These are phyloP conservation scores for Pogonocichla stellata DNA, from an alignment of 2,113 vertebrate species.

Conservation along the genomic window DNA sequence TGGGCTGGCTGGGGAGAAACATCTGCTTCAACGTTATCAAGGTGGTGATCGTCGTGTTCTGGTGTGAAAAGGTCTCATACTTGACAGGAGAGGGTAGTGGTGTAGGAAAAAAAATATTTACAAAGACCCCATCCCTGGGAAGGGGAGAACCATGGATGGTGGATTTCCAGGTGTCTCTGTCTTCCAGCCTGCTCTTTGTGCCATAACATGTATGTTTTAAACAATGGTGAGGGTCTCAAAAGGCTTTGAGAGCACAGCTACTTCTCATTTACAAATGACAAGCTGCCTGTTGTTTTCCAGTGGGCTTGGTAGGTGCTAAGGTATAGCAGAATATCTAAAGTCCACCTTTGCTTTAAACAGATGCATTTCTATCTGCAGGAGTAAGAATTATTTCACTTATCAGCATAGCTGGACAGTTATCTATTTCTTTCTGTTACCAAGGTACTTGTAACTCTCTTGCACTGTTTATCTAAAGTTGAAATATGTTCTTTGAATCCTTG, in stretches of 20 bases:
- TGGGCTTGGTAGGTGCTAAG: constrained; percentile 55
- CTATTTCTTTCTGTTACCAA: constrained; percentile 64
- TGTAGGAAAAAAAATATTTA: neutral
- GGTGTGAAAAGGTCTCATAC: neutral
- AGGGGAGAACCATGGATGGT: neutral
- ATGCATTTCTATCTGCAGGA: constrained; percentile 54
- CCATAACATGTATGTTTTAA: constrained; percentile 33
- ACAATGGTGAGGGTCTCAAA: neutral
- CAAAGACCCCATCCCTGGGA: neutral
- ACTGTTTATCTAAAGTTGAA: constrained; percentile 50
- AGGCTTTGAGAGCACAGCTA: constrained; percentile 53
- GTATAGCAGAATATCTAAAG: constrained; percentile 14
- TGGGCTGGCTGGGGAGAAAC: neutral
- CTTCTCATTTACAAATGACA: constrained; percentile 53
- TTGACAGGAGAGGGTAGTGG: neutral
- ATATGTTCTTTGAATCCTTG: constrained; percentile 74
- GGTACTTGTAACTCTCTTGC: constrained; percentile 70
- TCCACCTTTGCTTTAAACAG: constrained; percentile 60
- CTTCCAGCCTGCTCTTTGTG: constrained; percentile 51
- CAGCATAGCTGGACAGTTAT: constrained; percentile 49
- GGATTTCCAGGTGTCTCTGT: constrained; percentile 10
- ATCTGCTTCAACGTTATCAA: accelerated
- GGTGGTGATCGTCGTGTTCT: neutral
- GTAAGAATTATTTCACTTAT: constrained; percentile 40
- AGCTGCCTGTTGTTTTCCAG: constrained; percentile 61